These are phyloP conservation scores for Augochlorella aurata DNA, from an alignment of 2,888 invertebrate species.

Conservation along the genomic window DNA sequence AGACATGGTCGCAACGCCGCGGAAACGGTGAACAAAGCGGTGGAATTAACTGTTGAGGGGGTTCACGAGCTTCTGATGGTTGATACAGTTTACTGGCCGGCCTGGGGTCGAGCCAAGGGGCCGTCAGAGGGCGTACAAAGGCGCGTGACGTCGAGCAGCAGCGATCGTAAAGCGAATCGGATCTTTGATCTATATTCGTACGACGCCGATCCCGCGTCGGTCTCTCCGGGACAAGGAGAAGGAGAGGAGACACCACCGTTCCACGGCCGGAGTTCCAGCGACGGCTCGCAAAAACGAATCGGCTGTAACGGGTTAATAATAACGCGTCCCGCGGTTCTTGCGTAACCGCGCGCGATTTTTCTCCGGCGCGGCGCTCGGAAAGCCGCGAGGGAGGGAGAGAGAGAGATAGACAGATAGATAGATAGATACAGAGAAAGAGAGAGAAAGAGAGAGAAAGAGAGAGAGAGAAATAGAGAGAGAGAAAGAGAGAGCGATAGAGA, in stretches of 20 bases:
- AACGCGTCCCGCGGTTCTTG: slow-evolving; percentile 52
- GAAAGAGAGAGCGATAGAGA: neutral
- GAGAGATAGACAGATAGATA: neutral
- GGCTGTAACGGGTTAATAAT: slow-evolving; percentile 52
- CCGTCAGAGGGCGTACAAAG: slow-evolving; percentile 38
- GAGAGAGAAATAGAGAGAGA: neutral
- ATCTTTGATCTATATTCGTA: slow-evolving; percentile 80
- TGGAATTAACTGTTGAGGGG: slow-evolving; percentile 34
- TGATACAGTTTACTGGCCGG: slow-evolving; percentile 71
- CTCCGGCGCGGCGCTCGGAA: neutral
- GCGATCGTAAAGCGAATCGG: slow-evolving; percentile 78
- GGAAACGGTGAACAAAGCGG: slow-evolving; percentile 32
- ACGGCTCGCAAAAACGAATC: slow-evolving; percentile 39
- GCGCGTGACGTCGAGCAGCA: slow-evolving; percentile 52
- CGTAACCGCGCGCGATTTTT: slow-evolving; percentile 40
- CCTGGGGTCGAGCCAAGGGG: slow-evolving; percentile 38
- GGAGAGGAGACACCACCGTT: slow-evolving; percentile 3
- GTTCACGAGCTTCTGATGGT: slow-evolving; percentile 68
- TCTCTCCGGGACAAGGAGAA: neutral
- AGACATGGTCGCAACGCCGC: slow-evolving; percentile 27
- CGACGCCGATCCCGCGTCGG: slow-evolving; percentile 24
- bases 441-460: neutral
- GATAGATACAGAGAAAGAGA: no score
- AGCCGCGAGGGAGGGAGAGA: neutral
- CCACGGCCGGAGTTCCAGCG: slow-evolving; percentile 19